Evolutionary conservation across 1,140 invertebrate species (phyloP).

Genomic region (Cydia pomonella): DNA sequence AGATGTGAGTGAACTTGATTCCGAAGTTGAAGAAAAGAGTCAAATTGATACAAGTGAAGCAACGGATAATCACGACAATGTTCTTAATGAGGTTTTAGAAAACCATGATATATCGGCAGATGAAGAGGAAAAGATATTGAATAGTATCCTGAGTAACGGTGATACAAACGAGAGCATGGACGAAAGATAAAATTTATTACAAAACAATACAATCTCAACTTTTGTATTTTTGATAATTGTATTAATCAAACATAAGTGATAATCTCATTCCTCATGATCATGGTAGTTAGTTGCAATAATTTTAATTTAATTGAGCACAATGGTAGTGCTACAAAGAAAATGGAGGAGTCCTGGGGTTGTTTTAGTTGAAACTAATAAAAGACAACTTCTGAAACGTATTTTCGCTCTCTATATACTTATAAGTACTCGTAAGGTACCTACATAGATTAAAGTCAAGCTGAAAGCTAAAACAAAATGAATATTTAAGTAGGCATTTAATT

Average conservation of each 20-base stretch:
- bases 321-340: not conserved
- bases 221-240: slow-evolving; percentile 34
- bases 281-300: not conserved
- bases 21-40: slow-evolving; percentile 32
- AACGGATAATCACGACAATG: slow-evolving; percentile 33
- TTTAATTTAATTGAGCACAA: not conserved
- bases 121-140: slow-evolving; percentile 46
- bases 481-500: too few species aligned
- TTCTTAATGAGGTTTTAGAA: slow-evolving; percentile 41
- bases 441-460: too few species aligned
- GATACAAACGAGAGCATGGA: slow-evolving; percentile 39
- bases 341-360: not conserved
- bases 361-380: not conserved
- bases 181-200: slow-evolving; percentile 40
- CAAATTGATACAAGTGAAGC: slow-evolving; percentile 33
- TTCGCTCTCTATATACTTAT: too few species aligned
- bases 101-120: slow-evolving; percentile 32
- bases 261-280: slow-evolving; percentile 24
- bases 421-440: too few species aligned
- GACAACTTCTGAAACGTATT: not conserved
- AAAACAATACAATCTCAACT: not conserved
- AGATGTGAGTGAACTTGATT: slow-evolving; percentile 19
- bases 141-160: slow-evolving; percentile 47
- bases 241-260: slow-evolving; percentile 2
- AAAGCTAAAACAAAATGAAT: not conserved